Conservation (phyloP, 2,888 invertebrate species). For the Agrotis ipsilon region DNA sequence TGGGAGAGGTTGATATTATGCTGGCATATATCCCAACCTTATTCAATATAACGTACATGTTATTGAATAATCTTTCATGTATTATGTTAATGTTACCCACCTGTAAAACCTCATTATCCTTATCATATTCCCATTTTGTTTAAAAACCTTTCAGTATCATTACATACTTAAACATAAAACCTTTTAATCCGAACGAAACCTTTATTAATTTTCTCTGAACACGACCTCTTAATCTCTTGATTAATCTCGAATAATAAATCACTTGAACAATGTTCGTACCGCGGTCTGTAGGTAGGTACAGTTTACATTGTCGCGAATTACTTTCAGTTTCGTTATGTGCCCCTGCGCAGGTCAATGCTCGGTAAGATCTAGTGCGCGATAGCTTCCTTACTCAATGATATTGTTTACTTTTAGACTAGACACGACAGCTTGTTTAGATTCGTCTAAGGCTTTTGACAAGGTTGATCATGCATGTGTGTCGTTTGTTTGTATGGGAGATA, state of each 20-base stretch:
- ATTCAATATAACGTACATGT: too few relatives aligned
- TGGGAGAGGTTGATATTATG: too few relatives aligned
- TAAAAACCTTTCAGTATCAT: conserved; percentile 16
- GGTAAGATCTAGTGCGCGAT: conserved; percentile 73
- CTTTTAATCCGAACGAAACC: conserved; percentile 19
- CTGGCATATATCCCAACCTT: too few relatives aligned
- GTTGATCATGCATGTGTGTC: conserved; percentile 16
- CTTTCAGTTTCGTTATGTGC: conserved; percentile 77
- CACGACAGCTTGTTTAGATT: conserved; percentile 33
- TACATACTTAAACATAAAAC: conserved; percentile 11
- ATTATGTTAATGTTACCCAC: neutral
- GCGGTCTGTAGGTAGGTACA: conserved; percentile 14
- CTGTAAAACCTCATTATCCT: neutral
- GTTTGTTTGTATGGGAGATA: conserved; percentile 27
- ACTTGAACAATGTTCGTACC: conserved; percentile 22
- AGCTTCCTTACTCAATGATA: conserved; percentile 66
- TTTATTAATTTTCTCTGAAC: conserved; percentile 42
- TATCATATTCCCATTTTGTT: neutral
- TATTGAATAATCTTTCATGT: neutral
- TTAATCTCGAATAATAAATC: conserved; percentile 40
- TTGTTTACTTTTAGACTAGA: conserved; percentile 71
- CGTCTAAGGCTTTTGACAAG: conserved; percentile 27
- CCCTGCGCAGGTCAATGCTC: conserved; percentile 73
- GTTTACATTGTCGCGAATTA: conserved; percentile 71
- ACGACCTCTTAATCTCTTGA: conserved; percentile 36